Evolutionary conservation across 2,113 vertebrate genomes (phyloP).

Genomic region (Trematomus loennbergii): DNA sequence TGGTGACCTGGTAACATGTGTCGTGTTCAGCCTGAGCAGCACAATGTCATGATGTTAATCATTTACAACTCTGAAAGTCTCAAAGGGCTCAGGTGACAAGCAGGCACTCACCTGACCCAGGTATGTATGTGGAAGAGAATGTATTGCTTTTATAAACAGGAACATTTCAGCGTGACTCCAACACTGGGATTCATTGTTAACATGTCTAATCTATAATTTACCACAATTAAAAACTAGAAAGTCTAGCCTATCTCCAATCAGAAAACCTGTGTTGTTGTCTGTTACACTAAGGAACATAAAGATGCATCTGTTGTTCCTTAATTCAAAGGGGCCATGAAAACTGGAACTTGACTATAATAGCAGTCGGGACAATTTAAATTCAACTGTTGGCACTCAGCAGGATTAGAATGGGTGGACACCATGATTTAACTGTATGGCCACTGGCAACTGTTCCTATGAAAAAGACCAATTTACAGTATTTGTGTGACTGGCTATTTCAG

Average conservation of each 20-base stretch:
- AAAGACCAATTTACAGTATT: too few relatives aligned
- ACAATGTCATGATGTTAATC: constrained; percentile 54
- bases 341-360: too few relatives aligned
- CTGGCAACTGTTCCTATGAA: too few relatives aligned
- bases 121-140: not conserved
- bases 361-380: too few relatives aligned
- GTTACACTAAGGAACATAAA: not conserved
- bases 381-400: too few relatives aligned
- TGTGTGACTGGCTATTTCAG: too few relatives aligned
- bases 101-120: constrained; percentile 25
- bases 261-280: not conserved
- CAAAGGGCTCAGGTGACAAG: constrained; percentile 45
- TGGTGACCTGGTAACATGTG: not conserved
- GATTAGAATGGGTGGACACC: too few relatives aligned
- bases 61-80: constrained; percentile 59
- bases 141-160: constrained; percentile 14
- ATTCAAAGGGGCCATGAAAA: not conserved
- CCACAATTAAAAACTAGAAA: not conserved
- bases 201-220: not conserved
- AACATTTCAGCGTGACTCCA: not conserved
- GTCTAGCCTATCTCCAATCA: not conserved
- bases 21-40: not conserved
- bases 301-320: not conserved
- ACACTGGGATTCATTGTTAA: not conserved
- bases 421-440: too few relatives aligned